Evolutionary conservation across 35 echinoderm and acorn worm species (phyloP).

Genomic region (Stichopus chloronotus): DNA sequence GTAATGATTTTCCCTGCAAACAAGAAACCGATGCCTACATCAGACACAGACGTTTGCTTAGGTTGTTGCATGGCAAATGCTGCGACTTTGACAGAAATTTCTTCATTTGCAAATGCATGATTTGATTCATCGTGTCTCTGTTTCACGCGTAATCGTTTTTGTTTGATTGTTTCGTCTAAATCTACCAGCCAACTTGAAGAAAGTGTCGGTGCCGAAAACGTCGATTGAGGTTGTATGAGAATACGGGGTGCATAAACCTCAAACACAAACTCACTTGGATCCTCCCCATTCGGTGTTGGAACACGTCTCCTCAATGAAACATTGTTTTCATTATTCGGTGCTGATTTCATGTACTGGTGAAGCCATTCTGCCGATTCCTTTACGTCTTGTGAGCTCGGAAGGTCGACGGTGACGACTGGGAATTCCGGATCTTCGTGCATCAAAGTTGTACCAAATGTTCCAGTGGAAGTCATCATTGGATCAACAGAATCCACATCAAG

Average conservation of each 20-base stretch:
- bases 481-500: conserved; percentile 82
- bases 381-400: conserved; percentile 71
- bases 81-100: conserved; percentile 79
- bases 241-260: conserved; percentile 76
- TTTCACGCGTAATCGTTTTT: conserved; percentile 84
- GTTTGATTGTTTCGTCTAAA: conserved; percentile 80
- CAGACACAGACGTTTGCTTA: conserved; percentile 46
- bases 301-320: conserved; percentile 82
- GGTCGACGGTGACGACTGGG: conserved; percentile 79
- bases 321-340: conserved; percentile 86
- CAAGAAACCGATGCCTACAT: conserved; percentile 76
- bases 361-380: conserved; percentile 86
- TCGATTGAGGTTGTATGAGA: conserved; percentile 90
- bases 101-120: conserved; percentile 48
- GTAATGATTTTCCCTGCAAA: conserved; percentile 81
- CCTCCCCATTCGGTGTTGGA: conserved; percentile 73
- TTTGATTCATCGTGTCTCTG: conserved; percentile 77
- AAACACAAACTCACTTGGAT: conserved; percentile 73
- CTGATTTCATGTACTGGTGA: conserved; percentile 83
- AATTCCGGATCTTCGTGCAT: conserved; percentile 99
- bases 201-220: conserved; percentile 88
- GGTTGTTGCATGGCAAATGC: conserved; percentile 87
- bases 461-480: conserved; percentile 79
- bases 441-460: conserved; percentile 80
- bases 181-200: conserved; percentile 90